These are phyloP conservation scores for Pygocentrus nattereri DNA, from an alignment of 2,797 vertebrate genomes.

Conservation along the genomic window DNA sequence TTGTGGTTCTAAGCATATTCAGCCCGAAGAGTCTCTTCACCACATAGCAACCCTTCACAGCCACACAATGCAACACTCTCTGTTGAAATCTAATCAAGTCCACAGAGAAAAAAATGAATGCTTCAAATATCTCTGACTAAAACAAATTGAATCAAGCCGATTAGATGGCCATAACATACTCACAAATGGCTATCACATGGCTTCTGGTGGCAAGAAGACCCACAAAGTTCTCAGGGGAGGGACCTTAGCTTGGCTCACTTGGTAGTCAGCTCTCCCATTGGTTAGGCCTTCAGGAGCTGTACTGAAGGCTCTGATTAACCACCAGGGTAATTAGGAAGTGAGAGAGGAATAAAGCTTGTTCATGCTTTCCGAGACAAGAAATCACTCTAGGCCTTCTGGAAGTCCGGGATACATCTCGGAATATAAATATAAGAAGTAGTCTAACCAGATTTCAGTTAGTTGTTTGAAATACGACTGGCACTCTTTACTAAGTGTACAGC, in stretches of 20 bases:
- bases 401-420: too few species aligned
- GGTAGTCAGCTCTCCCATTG: too few species aligned
- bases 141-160: constrained; percentile 57
- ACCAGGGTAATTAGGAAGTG: too few species aligned
- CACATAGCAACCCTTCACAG: background rate
- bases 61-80: constrained; percentile 60
- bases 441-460: too few species aligned
- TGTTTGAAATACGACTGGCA: too few species aligned
- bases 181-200: constrained; percentile 60
- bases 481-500: too few species aligned
- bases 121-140: constrained; percentile 62
- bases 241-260: constrained; percentile 9
- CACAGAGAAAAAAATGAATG: constrained; percentile 39
- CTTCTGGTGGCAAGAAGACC: constrained; percentile 28
- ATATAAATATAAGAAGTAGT: too few species aligned
- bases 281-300: background rate
- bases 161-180: constrained; percentile 35
- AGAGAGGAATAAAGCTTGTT: too few species aligned
- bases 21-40: background rate
- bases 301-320: too few species aligned
- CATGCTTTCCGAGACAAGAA: too few species aligned
- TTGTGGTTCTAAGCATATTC: background rate
- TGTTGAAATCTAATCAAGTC: constrained; percentile 59
- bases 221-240: background rate
- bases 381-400: too few species aligned